Percentiles rank a stretch among this genome's conserved stretches.
Evolutionary conservation across 2,888 invertebrate genomes (phyloP).

Genomic region (Troglohyphantes excavatus): DNA sequence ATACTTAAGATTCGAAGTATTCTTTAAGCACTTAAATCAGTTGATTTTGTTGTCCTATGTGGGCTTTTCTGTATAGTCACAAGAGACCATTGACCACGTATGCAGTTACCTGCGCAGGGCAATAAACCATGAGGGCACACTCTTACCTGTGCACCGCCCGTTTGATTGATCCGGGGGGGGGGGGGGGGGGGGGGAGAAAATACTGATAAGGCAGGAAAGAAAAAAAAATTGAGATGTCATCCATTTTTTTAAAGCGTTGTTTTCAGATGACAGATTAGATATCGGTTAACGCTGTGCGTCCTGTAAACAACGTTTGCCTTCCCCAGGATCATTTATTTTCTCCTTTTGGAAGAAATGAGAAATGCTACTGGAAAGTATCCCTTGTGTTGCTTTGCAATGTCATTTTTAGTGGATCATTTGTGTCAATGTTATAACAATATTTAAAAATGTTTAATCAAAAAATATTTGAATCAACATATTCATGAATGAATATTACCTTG

Average conservation of each 20-base stretch:
- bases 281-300: constrained; percentile 38
- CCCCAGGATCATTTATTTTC: constrained; percentile 70
- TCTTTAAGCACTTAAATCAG: no score
- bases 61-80: no score
- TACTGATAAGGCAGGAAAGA: constrained; percentile 19
- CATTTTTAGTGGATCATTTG: no score
- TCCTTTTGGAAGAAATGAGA: constrained; percentile 4
- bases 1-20: no score
- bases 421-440: no score
- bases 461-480: no score
- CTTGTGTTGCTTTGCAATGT: no score
- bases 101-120: not conserved
- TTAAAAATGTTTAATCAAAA: no score
- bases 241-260: constrained; percentile 45
- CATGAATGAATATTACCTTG: no score
- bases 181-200: constrained; percentile 7
- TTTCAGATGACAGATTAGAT: constrained; percentile 58
- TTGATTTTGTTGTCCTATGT: no score
- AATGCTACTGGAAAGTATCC: not conserved
- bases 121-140: constrained; percentile 17
- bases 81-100: no score
- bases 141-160: constrained; percentile 34
- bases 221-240: constrained; percentile 58
- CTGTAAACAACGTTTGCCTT: constrained; percentile 74
- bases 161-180: no score